Conservation (phyloP, 2,113 vertebrate genomes). For the Colossoma macropomum region DNA sequence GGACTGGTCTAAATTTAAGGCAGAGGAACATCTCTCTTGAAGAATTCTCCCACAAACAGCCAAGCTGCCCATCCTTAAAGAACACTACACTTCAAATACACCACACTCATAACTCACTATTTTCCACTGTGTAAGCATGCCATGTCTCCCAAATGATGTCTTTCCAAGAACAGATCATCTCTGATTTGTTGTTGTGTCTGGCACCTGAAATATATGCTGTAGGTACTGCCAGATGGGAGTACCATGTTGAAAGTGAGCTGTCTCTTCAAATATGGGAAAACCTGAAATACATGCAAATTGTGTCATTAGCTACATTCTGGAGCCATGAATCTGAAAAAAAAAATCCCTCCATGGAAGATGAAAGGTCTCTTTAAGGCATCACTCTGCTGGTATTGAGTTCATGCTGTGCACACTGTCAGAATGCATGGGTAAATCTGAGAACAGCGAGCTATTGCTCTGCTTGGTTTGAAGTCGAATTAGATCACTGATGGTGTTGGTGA, state of each 20-base stretch:
- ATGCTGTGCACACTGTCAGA: not conserved
- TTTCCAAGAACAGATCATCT: conserved; percentile 33
- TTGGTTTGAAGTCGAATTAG: conserved; percentile 9
- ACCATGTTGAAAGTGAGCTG: conserved; percentile 21
- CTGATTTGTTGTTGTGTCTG: conserved; percentile 37
- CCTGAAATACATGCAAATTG: conserved; percentile 36
- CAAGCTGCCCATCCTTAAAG: conserved; percentile 15
- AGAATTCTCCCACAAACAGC: conserved; percentile 12
- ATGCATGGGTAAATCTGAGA: not conserved
- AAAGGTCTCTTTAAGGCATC: not conserved
- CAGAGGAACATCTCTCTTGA: not conserved
- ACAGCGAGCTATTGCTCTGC: not conserved
- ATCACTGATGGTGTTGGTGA: not conserved
- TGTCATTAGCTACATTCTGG: conserved; percentile 20
- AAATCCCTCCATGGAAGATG: conserved; percentile 1
- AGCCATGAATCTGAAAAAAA: not conserved
- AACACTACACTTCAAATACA: conserved; percentile 36
- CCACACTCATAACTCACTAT: conserved; percentile 34
- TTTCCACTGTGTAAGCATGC: conserved; percentile 37
- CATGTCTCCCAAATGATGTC: conserved; percentile 26
- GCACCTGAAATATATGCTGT: conserved; percentile 3
- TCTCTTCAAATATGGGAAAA: not conserved
- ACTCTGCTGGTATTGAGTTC: not conserved
- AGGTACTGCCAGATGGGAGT: conserved; percentile 30
- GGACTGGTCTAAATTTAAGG: not conserved